Evolutionary conservation across 92 coral and sea anemone genomes (phyloP).

Genomic region (Meandrina meandrites): DNA sequence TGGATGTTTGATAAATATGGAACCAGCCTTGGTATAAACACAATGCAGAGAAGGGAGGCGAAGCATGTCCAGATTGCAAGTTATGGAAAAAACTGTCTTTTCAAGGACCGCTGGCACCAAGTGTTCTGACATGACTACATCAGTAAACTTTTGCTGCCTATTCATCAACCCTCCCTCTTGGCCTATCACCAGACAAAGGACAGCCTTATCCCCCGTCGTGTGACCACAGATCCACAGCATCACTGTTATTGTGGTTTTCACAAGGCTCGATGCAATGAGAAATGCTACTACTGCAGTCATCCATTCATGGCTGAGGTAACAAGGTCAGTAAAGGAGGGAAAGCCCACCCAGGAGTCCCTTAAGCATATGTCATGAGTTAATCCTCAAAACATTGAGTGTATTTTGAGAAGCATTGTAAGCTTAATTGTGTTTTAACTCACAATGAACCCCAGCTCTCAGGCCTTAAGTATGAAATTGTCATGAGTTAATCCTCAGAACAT

Average conservation of each 20-base stretch:
- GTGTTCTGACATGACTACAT: slow-evolving; percentile 66
- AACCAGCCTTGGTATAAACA: slow-evolving; percentile 48
- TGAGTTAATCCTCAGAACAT: not conserved
- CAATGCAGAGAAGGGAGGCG: slow-evolving; percentile 70
- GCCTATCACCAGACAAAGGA: slow-evolving; percentile 43
- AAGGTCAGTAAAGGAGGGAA: slow-evolving; percentile 48
- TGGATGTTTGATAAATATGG: slow-evolving; percentile 56
- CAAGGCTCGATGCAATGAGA: slow-evolving; percentile 43
- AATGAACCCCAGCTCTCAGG: not conserved
- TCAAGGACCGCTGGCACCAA: slow-evolving; percentile 51
- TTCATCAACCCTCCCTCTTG: slow-evolving; percentile 58
- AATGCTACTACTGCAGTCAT: slow-evolving; percentile 58
- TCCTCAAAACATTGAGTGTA: slow-evolving; percentile 24
- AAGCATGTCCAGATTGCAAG: slow-evolving; percentile 70
- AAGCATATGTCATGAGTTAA: slow-evolving; percentile 35
- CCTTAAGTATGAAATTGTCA: not conserved
- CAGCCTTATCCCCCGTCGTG: slow-evolving; percentile 58
- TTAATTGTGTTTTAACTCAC: not conserved
- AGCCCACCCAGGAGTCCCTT: slow-evolving; percentile 27
- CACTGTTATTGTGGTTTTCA: slow-evolving; percentile 66
- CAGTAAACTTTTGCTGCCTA: slow-evolving; percentile 66
- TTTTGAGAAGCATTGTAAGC: slow-evolving; percentile 17
- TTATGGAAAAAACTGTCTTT: slow-evolving; percentile 56
- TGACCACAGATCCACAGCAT: slow-evolving; percentile 44
- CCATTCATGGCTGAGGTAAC: slow-evolving; percentile 44